These are phyloP conservation scores for Acomys russatus DNA, from an alignment of 2,797 vertebrate genomes.

Conservation along the genomic window DNA sequence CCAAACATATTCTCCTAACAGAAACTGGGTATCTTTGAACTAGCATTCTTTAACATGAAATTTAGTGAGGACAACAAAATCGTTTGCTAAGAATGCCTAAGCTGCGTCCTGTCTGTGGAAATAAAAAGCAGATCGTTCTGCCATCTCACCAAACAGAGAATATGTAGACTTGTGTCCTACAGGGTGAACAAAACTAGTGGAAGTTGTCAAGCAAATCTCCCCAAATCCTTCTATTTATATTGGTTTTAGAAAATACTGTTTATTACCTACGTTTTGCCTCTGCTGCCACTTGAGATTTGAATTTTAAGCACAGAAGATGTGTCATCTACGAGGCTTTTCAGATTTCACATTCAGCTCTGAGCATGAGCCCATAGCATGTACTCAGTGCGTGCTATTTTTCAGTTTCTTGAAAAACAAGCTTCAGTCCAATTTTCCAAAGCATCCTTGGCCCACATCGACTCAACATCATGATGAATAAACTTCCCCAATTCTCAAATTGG, in stretches of 20 bases:
- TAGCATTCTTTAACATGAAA: conserved; percentile 8
- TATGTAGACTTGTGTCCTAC: not conserved
- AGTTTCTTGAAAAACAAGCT: not conserved
- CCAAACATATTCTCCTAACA: not conserved
- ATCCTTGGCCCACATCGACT: not conserved
- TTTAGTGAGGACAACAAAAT: not conserved
- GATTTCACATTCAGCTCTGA: not conserved
- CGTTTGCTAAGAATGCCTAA: not conserved
- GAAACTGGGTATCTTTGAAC: not conserved
- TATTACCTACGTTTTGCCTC: not conserved
- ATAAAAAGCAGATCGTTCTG: not conserved
- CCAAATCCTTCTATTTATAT: not conserved
- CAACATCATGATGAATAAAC: not conserved
- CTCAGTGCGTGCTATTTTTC: not conserved
- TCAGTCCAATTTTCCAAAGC: not conserved
- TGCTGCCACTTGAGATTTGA: not conserved
- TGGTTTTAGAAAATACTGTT: not conserved
- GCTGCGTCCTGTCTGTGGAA: not conserved
- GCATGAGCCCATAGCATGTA: not conserved
- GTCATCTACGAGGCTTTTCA: not conserved
- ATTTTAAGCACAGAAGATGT: conserved; percentile 12
- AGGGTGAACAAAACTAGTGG: not conserved
- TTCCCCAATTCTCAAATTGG: not conserved
- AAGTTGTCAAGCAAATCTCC: not conserved
- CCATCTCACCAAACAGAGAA: not conserved